Base-by-base conservation (phyloP, 2,113 vertebrate genomes). In the Epinephelus lanceolatus region DNA sequence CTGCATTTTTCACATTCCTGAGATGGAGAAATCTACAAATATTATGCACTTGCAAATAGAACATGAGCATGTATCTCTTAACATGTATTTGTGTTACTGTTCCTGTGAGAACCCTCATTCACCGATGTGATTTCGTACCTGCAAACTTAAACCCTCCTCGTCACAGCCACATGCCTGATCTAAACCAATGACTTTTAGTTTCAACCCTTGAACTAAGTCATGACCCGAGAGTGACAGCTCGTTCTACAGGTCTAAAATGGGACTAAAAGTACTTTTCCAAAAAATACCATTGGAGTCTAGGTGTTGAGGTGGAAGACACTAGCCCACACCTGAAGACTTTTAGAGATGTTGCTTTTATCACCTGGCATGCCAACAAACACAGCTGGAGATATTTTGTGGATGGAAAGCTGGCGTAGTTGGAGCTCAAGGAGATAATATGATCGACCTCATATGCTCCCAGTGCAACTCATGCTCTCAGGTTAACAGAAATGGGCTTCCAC, bases 1-100 rank as follows among this genome's bases (percentile, higher is more conserved):
- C 69, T 85, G 85, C 37, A 86, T 91, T 90, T 81, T 71, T 91
- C 3, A 49, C 87, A 90, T 94, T 92, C 83, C 76, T 80, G 53
- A 61, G 65, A 63, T 66, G 76, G 75, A 84, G 62, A 84, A 59
- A 65, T 65, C 61, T 51, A 70, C 74, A 93, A 94, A 94, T 94
- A 92, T 94, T 94, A 90, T 80, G 76, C 85, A 92, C 91, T 87
- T 89, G 85, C 80, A 86, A 86, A 70, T 30, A 63, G 27, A 68
- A 25, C 57, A 23, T 42, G 13, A 61, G 84, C 93, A 84, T 87
- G 21, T n/a, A 85, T 87, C 89, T 65, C 53, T 40, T 17, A 13
- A 21, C n/a, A 27, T 3, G 6, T 7, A 1, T 21, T 42, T 61
- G 55, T 75, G 1, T 40, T 55, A 21, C 13, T 68, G 56, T 49